Conservation (phyloP, 2,113 vertebrate species). For the Shinisaurus crocodilurus region DNA sequence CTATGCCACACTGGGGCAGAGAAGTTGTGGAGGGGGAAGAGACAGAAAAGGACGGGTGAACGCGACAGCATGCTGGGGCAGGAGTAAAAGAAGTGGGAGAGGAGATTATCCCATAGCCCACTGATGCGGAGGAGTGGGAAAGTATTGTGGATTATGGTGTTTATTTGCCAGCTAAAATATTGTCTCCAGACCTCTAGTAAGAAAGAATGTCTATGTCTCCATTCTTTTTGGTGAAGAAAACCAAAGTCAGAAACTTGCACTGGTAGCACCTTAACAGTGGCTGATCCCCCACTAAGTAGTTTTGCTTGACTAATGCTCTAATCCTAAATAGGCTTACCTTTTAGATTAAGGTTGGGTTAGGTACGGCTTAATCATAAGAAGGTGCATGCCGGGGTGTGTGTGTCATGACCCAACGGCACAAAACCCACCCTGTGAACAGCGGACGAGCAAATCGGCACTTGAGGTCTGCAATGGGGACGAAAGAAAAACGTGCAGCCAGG, state of each 20-base stretch:
- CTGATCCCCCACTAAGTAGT: neutral
- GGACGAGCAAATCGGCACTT: too few species aligned
- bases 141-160: neutral
- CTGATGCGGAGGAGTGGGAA: neutral
- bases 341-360: conserved; percentile 1
- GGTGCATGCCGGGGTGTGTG: too few species aligned
- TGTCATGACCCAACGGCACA: neutral
- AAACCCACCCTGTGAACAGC: too few species aligned
- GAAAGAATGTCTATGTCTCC: neutral
- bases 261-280: neutral
- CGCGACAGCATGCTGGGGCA: too few species aligned
- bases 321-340: conserved; percentile 7
- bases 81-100: too few species aligned
- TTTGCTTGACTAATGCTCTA: neutral
- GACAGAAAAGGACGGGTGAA: too few species aligned
- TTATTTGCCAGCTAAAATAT: neutral
- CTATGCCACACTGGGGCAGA: too few species aligned
- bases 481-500: neutral
- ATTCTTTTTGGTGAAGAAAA: neutral
- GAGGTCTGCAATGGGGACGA: neutral
- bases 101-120: too few species aligned
- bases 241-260: neutral
- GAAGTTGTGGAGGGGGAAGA: too few species aligned
- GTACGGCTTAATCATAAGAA: neutral
- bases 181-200: neutral